These are phyloP conservation scores for Hyppa rectilinea DNA, from an alignment of 2,888 invertebrate genomes.

Conservation along the genomic window DNA sequence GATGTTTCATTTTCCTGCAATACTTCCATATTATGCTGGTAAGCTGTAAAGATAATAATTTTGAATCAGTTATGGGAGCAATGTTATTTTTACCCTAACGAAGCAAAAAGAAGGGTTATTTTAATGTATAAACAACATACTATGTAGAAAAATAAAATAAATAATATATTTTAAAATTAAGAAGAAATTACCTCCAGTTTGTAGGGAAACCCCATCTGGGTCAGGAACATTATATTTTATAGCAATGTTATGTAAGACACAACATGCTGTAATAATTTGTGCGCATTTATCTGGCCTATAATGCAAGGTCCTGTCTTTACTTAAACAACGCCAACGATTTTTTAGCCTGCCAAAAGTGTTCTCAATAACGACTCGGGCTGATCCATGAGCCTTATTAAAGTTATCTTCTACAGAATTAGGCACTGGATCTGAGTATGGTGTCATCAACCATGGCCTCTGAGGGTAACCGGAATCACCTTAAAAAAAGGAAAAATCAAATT, in stretches of 20 bases:
- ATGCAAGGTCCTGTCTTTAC: constrained; percentile 5
- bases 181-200: not conserved
- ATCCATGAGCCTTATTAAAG: not conserved
- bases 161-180: too few species aligned
- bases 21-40: not conserved
- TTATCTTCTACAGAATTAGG: constrained; percentile 9
- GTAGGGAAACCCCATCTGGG: constrained; percentile 1
- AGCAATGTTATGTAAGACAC: constrained; percentile 15
- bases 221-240: constrained; percentile 12
- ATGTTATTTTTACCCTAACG: not conserved
- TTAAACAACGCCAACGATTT: constrained; percentile 10
- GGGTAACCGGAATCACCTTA: constrained; percentile 25
- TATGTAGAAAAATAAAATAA: too few species aligned
- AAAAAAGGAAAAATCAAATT: constrained; percentile 13
- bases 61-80: not conserved
- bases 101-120: too few species aligned
- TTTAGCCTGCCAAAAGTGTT: constrained; percentile 15
- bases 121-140: not conserved
- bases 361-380: not conserved
- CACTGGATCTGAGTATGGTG: constrained; percentile 19
- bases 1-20: constrained; percentile 4
- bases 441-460: constrained; percentile 23
- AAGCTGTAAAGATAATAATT: constrained; percentile 2
- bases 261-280: constrained; percentile 14
- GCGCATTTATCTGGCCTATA: constrained; percentile 6